These are phyloP conservation scores for Acromyrmex echinatior DNA, from an alignment of 1,140 invertebrate species.

Conservation along the genomic window DNA sequence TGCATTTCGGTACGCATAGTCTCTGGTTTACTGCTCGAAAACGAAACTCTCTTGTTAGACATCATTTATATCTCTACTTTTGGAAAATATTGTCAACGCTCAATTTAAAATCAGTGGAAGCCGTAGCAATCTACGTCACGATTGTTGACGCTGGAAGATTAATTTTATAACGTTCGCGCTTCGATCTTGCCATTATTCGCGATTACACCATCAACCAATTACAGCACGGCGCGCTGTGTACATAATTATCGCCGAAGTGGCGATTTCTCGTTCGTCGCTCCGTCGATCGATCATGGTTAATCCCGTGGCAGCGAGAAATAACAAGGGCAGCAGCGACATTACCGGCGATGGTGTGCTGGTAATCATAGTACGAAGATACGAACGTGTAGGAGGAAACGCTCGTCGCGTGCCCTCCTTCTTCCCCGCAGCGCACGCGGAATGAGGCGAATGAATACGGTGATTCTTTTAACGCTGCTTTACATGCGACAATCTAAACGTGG, in stretches of 20 bases:
- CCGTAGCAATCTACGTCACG: slow-evolving; percentile 30
- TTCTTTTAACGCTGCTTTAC: slow-evolving; percentile 47
- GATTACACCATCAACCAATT: slow-evolving; percentile 72
- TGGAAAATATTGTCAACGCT: not conserved
- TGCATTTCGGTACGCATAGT: no score
- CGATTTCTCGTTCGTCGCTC: slow-evolving; percentile 59
- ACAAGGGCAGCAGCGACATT: slow-evolving; percentile 38
- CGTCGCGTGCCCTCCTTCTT: not conserved
- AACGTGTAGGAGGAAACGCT: slow-evolving; percentile 1
- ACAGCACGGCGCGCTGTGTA: slow-evolving; percentile 37
- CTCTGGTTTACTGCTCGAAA: not conserved
- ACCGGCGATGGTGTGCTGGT: slow-evolving; percentile 28
- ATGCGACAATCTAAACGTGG: slow-evolving; percentile 43
- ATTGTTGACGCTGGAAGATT: slow-evolving; percentile 24
- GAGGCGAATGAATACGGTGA: slow-evolving; percentile 46
- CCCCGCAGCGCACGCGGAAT: not conserved
- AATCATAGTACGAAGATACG: slow-evolving; percentile 14
- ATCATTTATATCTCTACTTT: not conserved
- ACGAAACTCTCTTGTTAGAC: not conserved
- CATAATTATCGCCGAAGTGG: slow-evolving; percentile 50
- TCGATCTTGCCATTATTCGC: slow-evolving; percentile 67
- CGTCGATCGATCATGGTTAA: slow-evolving; percentile 67
- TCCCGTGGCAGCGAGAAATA: slow-evolving; percentile 53
- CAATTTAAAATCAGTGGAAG: slow-evolving; percentile 46
- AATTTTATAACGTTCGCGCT: slow-evolving; percentile 56